Conservation (phyloP, 2,797 vertebrate species). For the Smutsia gigantea region DNA sequence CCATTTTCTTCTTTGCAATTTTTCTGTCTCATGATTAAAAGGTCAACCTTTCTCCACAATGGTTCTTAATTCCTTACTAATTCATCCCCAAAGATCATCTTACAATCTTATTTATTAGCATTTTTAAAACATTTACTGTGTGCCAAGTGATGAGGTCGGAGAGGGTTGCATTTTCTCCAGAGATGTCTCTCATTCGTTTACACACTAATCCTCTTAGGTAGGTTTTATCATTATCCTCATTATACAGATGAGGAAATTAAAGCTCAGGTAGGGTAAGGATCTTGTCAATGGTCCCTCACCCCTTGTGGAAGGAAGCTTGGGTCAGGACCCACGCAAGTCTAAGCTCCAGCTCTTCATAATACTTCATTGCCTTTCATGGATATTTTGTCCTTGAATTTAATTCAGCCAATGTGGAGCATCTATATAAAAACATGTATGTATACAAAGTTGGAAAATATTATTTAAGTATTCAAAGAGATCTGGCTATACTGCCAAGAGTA, state of each 20-base stretch:
- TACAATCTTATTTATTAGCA: not conserved
- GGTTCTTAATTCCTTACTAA: not conserved
- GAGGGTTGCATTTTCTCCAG: not conserved
- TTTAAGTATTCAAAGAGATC: not conserved
- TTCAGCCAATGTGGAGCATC: not conserved
- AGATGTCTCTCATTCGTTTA: not conserved
- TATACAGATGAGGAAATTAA: conserved; percentile 18
- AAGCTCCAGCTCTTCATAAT: not conserved
- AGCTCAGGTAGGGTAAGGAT: not conserved
- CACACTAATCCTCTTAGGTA: not conserved
- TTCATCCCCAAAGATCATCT: not conserved
- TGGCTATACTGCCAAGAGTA: not conserved
- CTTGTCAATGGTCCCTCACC: not conserved
- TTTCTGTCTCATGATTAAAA: not conserved
- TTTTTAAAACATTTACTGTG: not conserved
- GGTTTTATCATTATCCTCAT: not conserved
- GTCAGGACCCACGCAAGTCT: not conserved
- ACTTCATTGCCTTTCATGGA: not conserved
- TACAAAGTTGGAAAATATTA: not conserved
- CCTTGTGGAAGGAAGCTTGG: not conserved
- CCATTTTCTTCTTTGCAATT: not conserved
- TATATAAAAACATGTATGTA: not conserved
- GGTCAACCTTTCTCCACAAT: not conserved
- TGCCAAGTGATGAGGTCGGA: not conserved
- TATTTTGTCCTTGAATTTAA: conserved; percentile 41